Percentiles rank a stretch among this genome's conserved stretches.
These are phyloP conservation scores for Gallinago undulata DNA, from an alignment of 2,113 vertebrate genomes.

Conservation along the genomic window DNA sequence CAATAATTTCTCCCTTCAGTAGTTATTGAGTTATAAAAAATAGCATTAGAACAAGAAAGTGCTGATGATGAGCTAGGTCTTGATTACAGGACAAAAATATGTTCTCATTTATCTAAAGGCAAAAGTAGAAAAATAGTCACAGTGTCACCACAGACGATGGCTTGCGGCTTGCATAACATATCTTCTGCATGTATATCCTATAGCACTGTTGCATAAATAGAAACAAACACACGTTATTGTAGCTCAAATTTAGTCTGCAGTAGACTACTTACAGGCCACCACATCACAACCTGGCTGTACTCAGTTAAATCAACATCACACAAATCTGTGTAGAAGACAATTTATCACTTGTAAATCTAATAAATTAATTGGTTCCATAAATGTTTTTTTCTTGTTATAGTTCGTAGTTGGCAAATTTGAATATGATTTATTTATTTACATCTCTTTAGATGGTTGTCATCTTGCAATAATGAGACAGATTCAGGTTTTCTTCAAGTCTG, in stretches of 20 bases:
- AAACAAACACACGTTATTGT: not conserved
- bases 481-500: not conserved
- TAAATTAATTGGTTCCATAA: not conserved
- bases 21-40: not conserved
- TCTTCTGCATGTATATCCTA: not conserved
- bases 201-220: not conserved
- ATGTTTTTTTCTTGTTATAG: not conserved
- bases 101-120: not conserved
- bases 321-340: not conserved
- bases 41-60: not conserved
- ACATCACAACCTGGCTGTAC: not conserved
- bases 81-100: not conserved
- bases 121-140: not conserved
- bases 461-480: conserved; percentile 7
- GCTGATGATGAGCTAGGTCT: not conserved
- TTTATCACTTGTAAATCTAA: not conserved
- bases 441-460: not conserved
- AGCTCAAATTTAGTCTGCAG: not conserved
- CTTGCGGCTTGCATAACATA: not conserved
- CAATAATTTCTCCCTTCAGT: not conserved
- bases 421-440: not conserved
- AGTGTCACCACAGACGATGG: not conserved
- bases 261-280: not conserved
- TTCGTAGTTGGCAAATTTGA: not conserved
- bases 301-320: not conserved